Base-by-base conservation (phyloP, 2,113 vertebrate species). In the Lutjanus erythropterus region DNA sequence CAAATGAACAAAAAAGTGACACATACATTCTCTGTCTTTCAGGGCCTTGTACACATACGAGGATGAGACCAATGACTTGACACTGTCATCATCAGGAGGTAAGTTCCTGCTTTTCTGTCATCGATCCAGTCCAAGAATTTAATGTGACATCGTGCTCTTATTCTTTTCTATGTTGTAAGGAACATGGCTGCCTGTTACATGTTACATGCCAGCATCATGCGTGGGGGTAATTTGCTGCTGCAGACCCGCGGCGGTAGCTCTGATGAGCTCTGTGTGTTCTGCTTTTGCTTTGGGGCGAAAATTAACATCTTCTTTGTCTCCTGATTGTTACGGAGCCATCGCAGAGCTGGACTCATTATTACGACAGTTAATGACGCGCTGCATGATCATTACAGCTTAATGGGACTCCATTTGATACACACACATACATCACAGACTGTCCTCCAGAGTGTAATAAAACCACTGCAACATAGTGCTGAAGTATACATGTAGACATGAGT, bases 11-110 rank as follows among this genome's bases (percentile, higher is more conserved):
- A n/a, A n/a, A n/a, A n/a, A n/a, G n/a, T n/a, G n/a, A n/a, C n/a
- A n/a, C n/a, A n/a, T n/a, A n/a, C n/a, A n/a, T n/a, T 41, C 5
- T 46, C 29, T 79, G 0, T 74, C 39, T 80, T 3, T 10, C 94
- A 99, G 98, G 98, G 97, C 98, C 69, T 95, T 99, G 89, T 99
- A 98, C 94, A 96, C 96, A 0, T 99, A 99, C 0, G 97, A 99
- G 88, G 97, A 97, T 65, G 96, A 96, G 70, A 97, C 94, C 2
- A 96, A 99, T 84, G 96, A 97, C 90, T 92, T 99, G 94, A 96
- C 93, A 46, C 91, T 99, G 92, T 95, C 97, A 31, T 93, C 96
- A 0, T 97, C 97, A 1, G 98, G 98, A 96, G 97, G 97, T 98
- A 89, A 90, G 96, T 70, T 0, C 0, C 3, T 12, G 10, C 15